Base-by-base conservation (phyloP, 1,140 invertebrate genomes). In the Heliconius himera region DNA sequence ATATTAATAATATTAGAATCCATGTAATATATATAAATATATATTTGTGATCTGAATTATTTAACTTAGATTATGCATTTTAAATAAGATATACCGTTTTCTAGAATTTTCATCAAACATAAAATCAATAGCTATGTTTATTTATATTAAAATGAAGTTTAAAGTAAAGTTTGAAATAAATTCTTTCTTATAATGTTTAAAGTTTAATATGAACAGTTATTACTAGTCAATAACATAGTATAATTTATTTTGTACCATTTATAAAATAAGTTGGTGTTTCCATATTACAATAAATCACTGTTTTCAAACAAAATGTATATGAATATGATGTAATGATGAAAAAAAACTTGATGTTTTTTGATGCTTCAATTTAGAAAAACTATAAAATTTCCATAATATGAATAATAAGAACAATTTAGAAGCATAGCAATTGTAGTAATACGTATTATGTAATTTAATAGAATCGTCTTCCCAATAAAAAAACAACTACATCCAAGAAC, bases 31-130 rank as follows among this genome's bases (percentile, higher is more conserved):
- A 29, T 66, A 66, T 11, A 56, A 3, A 16, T 66, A 66, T 66
- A 66, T 26, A 66, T 66, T 66, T 66, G 26, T 66, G 26, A 26
- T 66, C 60, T 66, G 22, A 66, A 18, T 26, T 66, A 66, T 66
- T 11, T 29, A 3, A 66, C 29, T 66, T 66, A 29, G 60, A 60
- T 60, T 60, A 22, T 66, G 8, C 4, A 29, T 66, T 26, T 66
- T 29, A 13, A 66, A 66, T 66, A 66, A 66, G 54, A 60, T 60
- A 9, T 66, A 66, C 60, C 4, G 9, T 66, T 66, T 29, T 29
- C 60, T 66, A 66, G 60, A 29, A 29, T 13, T 66, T 29, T 29
- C 26, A 66, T 66, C 11, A 6, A 56, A 56, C 20, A 56, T 20
- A 8, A 22, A 56, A n/a, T 11, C 8, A 22, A 56, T 22, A 56